Percentiles rank a stretch among this genome's conserved stretches.
These are phyloP conservation scores for Siniperca scherzeri DNA, from an alignment of 2,797 vertebrate genomes.

Conservation along the genomic window DNA sequence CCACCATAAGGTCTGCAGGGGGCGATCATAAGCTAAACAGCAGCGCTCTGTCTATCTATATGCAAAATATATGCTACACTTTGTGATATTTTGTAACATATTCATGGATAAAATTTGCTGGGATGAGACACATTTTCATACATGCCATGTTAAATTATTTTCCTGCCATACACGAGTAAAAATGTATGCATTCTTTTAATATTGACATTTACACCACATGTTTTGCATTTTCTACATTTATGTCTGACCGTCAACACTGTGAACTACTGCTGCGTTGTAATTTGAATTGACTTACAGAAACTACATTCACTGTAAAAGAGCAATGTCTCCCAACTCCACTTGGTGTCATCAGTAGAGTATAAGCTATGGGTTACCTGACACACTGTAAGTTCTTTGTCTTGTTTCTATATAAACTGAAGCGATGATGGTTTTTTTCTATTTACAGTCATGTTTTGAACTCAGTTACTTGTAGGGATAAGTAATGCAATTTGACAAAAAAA, in stretches of 20 bases:
- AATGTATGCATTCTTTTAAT: neutral
- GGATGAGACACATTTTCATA: neutral
- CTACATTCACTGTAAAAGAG: constrained; percentile 8
- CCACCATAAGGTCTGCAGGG: neutral
- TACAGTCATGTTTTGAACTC: constrained; percentile 1
- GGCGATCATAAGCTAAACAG: neutral
- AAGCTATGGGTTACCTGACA: constrained; percentile 48
- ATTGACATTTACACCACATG: neutral
- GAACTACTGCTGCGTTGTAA: neutral
- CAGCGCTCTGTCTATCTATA: neutral
- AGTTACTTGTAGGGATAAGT: neutral
- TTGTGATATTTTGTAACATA: neutral
- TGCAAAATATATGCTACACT: neutral
- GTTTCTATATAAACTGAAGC: neutral
- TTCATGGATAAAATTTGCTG: neutral
- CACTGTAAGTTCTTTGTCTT: neutral
- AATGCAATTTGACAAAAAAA: neutral
- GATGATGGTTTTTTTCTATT: neutral
- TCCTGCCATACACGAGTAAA: neutral
- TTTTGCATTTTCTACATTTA: neutral
- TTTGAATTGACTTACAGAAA: constrained; percentile 13
- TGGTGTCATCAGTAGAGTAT: constrained; percentile 53
- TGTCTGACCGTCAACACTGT: constrained; percentile 42
- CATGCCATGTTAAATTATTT: neutral
- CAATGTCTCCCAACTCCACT: constrained; percentile 28